Conservation (phyloP, 2,888 invertebrate species). For the Agonopterix arenella region DNA sequence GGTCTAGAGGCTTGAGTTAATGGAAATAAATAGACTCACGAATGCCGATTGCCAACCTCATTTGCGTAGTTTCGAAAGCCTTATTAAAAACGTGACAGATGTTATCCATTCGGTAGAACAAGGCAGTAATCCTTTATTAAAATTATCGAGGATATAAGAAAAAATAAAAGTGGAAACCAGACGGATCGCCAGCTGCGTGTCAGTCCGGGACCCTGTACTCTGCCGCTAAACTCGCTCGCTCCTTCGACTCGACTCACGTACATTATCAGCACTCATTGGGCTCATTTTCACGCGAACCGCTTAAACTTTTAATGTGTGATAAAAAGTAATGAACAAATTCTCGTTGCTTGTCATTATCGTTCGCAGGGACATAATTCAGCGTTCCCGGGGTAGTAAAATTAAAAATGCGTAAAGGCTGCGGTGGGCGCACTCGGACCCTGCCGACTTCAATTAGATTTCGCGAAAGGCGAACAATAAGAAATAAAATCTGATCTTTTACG, state of each 20-base stretch:
- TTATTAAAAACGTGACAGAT: slow-evolving; percentile 17
- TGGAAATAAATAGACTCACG: slow-evolving; percentile 24
- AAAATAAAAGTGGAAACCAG: slow-evolving; percentile 11
- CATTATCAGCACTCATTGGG: slow-evolving; percentile 2
- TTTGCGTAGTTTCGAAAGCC: slow-evolving; percentile 12
- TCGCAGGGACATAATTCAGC: slow-evolving; percentile 52
- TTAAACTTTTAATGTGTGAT: slow-evolving; percentile 52
- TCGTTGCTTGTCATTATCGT: slow-evolving; percentile 45
- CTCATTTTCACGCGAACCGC: slow-evolving; percentile 25
- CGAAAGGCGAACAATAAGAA: slow-evolving; percentile 74
- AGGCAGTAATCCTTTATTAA: slow-evolving; percentile 16
- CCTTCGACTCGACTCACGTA: background rate
- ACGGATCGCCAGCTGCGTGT: slow-evolving; percentile 8
- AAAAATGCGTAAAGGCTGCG: slow-evolving; percentile 65
- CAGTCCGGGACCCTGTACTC: background rate
- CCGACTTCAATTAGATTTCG: slow-evolving; percentile 73
- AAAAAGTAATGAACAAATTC: slow-evolving; percentile 63
- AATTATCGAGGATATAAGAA: slow-evolving; percentile 14
- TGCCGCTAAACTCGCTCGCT: background rate
- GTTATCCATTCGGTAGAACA: slow-evolving; percentile 14
- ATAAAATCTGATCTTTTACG: slow-evolving; percentile 73
- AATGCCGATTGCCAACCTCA: slow-evolving; percentile 14
- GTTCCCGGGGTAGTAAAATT: slow-evolving; percentile 59
- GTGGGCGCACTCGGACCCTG: slow-evolving; percentile 38
- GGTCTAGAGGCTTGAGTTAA: slow-evolving; percentile 19